phyloP scores from a whole-genome alignment of 1,140 invertebrate species.

The Cepaea nemoralis region DNA sequence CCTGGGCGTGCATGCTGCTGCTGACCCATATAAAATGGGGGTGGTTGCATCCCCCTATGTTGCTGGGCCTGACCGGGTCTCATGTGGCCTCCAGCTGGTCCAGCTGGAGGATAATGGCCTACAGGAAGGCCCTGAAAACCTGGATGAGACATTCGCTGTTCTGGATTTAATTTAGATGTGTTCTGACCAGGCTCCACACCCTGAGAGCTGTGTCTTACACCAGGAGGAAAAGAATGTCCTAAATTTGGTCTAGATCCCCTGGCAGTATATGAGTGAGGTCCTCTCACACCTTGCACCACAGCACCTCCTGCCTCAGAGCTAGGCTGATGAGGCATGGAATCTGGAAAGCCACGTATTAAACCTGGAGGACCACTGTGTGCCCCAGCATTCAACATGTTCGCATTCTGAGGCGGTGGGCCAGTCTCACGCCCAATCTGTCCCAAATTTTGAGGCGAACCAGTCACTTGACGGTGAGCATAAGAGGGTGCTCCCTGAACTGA shows the following conservation, averaged over 20 bases:
- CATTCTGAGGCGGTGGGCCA: background rate
- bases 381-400: background rate
- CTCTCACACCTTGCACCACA: background rate
- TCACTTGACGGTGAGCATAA: background rate
- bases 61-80: background rate
- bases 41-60: background rate
- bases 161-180: background rate
- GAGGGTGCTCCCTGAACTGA: background rate
- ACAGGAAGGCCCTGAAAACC: background rate
- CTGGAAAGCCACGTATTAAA: background rate
- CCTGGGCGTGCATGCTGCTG: slow-evolving; percentile 3
- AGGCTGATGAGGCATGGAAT: background rate
- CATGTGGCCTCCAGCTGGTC: background rate
- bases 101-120: background rate
- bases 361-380: background rate
- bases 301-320: background rate
- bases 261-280: background rate
- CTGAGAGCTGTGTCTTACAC: background rate
- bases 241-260: background rate
- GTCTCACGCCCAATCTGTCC: background rate
- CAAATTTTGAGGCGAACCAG: background rate
- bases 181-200: slow-evolving; percentile 9
- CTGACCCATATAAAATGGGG: slow-evolving; percentile 1
- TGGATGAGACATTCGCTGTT: background rate
- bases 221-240: background rate